phyloP scores from a whole-genome alignment of 2,888 invertebrate genomes.

The Callosobruchus maculatus region DNA sequence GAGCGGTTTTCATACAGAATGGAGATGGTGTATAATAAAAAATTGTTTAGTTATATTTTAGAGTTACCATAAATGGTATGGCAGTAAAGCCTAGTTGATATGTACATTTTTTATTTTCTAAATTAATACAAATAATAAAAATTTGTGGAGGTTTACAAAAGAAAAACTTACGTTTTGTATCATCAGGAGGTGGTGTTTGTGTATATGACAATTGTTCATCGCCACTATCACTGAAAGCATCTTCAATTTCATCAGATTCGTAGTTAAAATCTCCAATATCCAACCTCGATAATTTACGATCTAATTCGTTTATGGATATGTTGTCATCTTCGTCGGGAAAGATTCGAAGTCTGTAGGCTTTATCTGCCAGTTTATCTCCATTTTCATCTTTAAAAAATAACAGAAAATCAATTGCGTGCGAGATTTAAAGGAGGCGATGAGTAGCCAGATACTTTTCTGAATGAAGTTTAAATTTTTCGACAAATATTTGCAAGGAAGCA shows the following conservation, averaged over 20 bases:
- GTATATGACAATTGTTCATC: constrained; percentile 55
- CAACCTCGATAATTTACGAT: constrained; percentile 34
- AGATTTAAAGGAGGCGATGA: too few species aligned
- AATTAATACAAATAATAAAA: too few species aligned
- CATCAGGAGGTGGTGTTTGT: constrained; percentile 70
- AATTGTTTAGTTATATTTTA: too few species aligned
- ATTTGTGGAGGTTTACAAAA: background rate
- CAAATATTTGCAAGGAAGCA: too few species aligned
- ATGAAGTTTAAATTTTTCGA: too few species aligned
- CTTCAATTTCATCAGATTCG: constrained; percentile 37
- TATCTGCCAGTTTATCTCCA: constrained; percentile 39
- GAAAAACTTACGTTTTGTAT: constrained; percentile 64
- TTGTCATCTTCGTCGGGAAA: constrained; percentile 49
- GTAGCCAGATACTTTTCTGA: too few species aligned
- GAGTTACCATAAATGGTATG: too few species aligned
- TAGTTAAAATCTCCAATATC: constrained; percentile 20
- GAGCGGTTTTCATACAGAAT: too few species aligned
- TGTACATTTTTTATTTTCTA: too few species aligned
- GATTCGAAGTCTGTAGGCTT: constrained; percentile 40
- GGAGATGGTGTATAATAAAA: too few species aligned
- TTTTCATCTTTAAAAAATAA: constrained; percentile 24
- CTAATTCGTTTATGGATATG: constrained; percentile 45
- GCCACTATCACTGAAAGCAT: constrained; percentile 60
- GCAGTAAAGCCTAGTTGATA: too few species aligned
- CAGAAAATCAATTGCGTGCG: too few species aligned